Evolutionary conservation across 1,140 invertebrate species (phyloP).

Genomic region (Drosophila erecta): DNA sequence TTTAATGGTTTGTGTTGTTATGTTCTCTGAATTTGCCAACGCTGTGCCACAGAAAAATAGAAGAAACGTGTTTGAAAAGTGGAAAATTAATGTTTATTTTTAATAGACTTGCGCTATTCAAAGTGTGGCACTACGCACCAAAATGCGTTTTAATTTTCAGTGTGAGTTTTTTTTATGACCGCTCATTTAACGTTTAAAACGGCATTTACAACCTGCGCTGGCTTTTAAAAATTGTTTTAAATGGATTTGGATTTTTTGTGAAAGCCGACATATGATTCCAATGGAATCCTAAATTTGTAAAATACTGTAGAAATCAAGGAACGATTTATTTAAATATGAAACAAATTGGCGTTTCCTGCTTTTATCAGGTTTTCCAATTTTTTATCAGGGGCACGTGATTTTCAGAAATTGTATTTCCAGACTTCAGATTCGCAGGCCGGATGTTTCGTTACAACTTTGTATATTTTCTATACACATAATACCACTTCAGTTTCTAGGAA

Average conservation of each 20-base stretch:
- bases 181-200: slow-evolving; percentile 18
- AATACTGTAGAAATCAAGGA: too few relatives aligned
- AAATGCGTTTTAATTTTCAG: slow-evolving; percentile 37
- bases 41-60: neutral
- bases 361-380: neutral
- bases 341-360: neutral
- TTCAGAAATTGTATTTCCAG: neutral
- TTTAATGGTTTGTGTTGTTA: slow-evolving; percentile 57
- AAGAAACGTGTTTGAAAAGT: slow-evolving; percentile 26
- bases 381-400: slow-evolving; percentile 1
- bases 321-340: too few relatives aligned
- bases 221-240: slow-evolving; percentile 7
- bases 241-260: neutral
- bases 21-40: slow-evolving; percentile 23
- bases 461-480: slow-evolving; percentile 4
- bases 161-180: slow-evolving; percentile 18
- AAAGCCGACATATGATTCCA: too few relatives aligned
- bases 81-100: slow-evolving; percentile 36
- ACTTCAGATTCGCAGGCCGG: neutral
- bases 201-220: slow-evolving; percentile 24
- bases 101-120: slow-evolving; percentile 22
- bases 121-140: slow-evolving; percentile 14
- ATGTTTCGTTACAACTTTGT: slow-evolving; percentile 8
- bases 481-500: slow-evolving; percentile 21
- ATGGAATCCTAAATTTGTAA: neutral